Conservation (phyloP, 2,888 invertebrate species). For the Eurytoma adleriae region DNA sequence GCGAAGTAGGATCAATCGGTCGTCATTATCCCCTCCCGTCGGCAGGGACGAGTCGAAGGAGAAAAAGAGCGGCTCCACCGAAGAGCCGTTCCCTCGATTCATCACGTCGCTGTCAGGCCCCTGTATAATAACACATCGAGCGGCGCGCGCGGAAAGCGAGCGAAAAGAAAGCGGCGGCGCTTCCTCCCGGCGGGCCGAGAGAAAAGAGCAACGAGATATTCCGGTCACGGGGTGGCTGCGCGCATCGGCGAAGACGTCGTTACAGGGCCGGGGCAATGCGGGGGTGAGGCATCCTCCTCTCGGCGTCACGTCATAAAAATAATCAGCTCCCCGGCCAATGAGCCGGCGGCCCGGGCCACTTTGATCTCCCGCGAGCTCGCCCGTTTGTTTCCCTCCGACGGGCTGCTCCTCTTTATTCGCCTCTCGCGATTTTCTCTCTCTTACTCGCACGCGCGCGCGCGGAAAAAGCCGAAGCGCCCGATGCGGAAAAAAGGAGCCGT, state of each 20-base stretch:
- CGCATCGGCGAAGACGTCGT: conserved; percentile 62
- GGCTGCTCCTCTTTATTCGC: not conserved
- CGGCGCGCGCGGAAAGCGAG: conserved; percentile 36
- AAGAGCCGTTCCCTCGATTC: conserved; percentile 58
- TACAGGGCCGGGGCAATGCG: conserved; percentile 58
- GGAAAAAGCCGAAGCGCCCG: not conserved
- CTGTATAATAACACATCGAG: conserved; percentile 57
- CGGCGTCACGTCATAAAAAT: conserved; percentile 75
- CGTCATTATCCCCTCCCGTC: conserved; percentile 30
- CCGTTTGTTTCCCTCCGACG: conserved; percentile 70
- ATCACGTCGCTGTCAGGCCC: conserved; percentile 59
- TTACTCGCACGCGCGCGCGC: too few species aligned
- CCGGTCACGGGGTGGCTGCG: conserved; percentile 68
- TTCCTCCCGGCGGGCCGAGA: not conserved
- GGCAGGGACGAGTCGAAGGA: not conserved
- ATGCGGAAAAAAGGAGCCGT: conserved; percentile 8
- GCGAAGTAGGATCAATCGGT: conserved; percentile 48
- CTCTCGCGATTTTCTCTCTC: not conserved
- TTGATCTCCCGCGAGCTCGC: conserved; percentile 68
- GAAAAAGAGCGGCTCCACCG: conserved; percentile 4
- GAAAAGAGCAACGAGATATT: conserved; percentile 67
- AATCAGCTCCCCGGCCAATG: conserved; percentile 73
- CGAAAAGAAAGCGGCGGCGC: conserved; percentile 55
- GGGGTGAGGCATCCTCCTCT: conserved; percentile 67
- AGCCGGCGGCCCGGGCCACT: conserved; percentile 67